Percentiles rank a stretch among this genome's conserved stretches.
phyloP scores from a whole-genome alignment of 2,797 vertebrate species.

The Sylvia borin region DNA sequence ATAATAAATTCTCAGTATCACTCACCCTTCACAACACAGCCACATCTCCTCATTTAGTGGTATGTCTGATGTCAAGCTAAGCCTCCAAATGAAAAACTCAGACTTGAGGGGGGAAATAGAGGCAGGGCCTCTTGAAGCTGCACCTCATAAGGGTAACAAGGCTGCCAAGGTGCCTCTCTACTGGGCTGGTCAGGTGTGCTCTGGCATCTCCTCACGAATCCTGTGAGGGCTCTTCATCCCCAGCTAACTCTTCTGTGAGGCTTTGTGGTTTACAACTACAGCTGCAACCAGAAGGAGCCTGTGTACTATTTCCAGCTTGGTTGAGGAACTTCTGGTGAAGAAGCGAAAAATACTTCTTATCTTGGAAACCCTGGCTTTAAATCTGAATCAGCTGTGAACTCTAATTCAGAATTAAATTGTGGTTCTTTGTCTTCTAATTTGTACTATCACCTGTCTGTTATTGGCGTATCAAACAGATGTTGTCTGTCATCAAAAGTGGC shows the following conservation, averaged over 20 bases:
- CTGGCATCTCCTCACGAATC: neutral
- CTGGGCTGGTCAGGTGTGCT: neutral
- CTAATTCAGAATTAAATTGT: neutral
- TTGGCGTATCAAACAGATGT: neutral
- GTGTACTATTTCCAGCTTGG: neutral
- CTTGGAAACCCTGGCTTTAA: neutral
- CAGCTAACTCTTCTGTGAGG: neutral
- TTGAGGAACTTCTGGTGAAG: neutral
- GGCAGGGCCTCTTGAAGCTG: neutral
- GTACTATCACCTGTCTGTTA: neutral
- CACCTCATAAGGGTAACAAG: neutral
- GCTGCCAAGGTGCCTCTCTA: neutral
- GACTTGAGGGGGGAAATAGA: neutral
- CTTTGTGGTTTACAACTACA: neutral
- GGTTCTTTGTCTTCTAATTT: neutral
- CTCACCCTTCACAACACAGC: neutral
- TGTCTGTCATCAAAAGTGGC: neutral
- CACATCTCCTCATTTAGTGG: neutral
- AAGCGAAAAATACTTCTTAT: neutral
- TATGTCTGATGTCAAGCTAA: neutral
- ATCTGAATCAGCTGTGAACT: neutral
- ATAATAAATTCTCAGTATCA: neutral
- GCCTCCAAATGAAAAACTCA: neutral
- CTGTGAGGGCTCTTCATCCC: neutral
- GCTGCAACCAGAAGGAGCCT: neutral